Conservation (phyloP, 2,113 vertebrate species). For the Epinephelus moara region DNA sequence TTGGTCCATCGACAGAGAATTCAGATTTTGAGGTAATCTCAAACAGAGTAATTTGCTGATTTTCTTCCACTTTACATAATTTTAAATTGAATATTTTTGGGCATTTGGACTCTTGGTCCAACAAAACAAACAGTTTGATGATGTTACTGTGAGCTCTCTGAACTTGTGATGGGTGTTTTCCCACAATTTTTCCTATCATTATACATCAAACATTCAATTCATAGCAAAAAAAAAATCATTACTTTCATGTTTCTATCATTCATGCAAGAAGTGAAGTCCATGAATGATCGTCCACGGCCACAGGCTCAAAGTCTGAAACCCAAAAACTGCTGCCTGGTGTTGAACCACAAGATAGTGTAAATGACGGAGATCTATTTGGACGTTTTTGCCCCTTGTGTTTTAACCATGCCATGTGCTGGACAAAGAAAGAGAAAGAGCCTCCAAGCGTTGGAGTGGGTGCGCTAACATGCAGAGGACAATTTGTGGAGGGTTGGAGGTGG, state of each 20-base stretch:
- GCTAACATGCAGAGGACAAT: slow-evolving; percentile 15
- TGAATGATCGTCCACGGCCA: not conserved
- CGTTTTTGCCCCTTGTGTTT: slow-evolving; percentile 25
- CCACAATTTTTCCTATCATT: not conserved
- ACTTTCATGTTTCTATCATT: slow-evolving; percentile 2
- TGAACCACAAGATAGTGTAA: slow-evolving; percentile 18
- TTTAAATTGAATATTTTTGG: not conserved
- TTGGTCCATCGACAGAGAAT: not conserved
- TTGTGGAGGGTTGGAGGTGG: not conserved
- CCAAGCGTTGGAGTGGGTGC: not conserved
- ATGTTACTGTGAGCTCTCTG: not conserved
- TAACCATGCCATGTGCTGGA: slow-evolving; percentile 20
- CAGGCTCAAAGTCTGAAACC: slow-evolving; percentile 17
- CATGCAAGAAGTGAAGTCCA: not conserved
- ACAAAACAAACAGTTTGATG: not conserved
- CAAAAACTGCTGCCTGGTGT: slow-evolving; percentile 3
- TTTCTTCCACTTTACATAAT: not conserved
- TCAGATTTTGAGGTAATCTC: too few species aligned
- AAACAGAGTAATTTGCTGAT: not conserved
- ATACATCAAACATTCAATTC: not conserved
- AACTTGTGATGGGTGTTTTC: not conserved
- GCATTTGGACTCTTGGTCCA: not conserved
- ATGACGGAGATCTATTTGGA: slow-evolving; percentile 17
- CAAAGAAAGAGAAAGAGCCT: slow-evolving; percentile 15
- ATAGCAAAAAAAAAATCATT: not conserved